Evolutionary conservation across 2,797 vertebrate species (phyloP).

Genomic region (Danionella dracula): DNA sequence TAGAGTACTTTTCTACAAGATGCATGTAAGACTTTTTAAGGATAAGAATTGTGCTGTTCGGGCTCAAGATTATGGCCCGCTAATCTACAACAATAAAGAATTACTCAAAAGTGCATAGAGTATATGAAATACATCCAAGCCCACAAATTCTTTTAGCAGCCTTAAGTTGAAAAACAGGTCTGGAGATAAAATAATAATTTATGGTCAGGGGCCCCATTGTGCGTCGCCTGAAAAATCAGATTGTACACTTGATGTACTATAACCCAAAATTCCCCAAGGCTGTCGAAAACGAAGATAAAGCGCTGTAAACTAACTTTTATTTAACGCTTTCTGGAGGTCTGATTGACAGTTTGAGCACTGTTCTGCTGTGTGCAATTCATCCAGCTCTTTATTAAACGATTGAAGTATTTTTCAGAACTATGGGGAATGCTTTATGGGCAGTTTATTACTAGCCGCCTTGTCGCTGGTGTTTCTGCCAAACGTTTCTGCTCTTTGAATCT

Average conservation of each 20-base stretch:
- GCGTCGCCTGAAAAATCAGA: neutral
- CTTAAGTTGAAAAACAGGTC: neutral
- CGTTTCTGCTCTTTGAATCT: neutral
- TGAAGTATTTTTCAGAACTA: slow-evolving; percentile 10
- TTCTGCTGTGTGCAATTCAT: neutral
- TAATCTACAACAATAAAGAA: too few relatives aligned
- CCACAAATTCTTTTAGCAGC: neutral
- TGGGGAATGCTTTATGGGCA: slow-evolving; percentile 1
- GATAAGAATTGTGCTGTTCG: too few relatives aligned
- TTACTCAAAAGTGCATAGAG: too few relatives aligned
- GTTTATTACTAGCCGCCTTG: slow-evolving; percentile 1
- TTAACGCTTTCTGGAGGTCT: neutral
- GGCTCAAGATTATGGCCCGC: too few relatives aligned
- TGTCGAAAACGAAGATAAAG: slow-evolving; percentile 20
- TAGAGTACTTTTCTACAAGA: too few relatives aligned
- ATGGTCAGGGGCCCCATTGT: neutral
- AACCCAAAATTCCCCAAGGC: slow-evolving; percentile 11
- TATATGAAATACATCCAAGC: neutral
- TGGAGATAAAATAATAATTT: slow-evolving; percentile 28
- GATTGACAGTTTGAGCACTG: neutral
- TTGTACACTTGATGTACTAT: slow-evolving; percentile 19
- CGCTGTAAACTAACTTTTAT: slow-evolving; percentile 22
- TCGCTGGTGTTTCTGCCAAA: neutral
- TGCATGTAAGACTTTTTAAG: too few relatives aligned
- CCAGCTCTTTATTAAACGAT: neutral